Evolutionary conservation across 2,888 invertebrate species (phyloP), one percentile per base, ranked within the genome.

Genomic region (Mamestra brassicae): DNA sequence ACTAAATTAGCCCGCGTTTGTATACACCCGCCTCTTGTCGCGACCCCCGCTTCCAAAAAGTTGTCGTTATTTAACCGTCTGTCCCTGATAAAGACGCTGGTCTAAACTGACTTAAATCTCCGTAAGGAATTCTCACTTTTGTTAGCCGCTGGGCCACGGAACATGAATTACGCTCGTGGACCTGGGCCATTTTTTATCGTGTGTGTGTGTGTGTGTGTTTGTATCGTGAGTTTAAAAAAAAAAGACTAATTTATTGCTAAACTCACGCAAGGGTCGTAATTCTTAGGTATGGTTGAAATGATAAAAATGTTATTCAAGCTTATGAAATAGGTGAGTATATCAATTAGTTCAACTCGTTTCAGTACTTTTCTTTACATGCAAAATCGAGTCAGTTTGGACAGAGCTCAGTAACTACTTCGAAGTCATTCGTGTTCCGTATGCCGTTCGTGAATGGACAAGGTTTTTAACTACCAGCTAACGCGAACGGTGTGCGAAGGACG

Each of bases 11-110:
- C 55, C 58, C 70, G 78, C 76, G 71, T 74, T 74, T 68, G 70
- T 81, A 75, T 75, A 72, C 73, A 84, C 69, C 66, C 60, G 64
- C 75, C 81, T 77, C 54, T 77, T 79, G 74, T 74, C 78, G 75
- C 73, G 73, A 75, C 82, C 85, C 81, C 73, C 73, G 62, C 80
- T 80, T 74, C 71, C 69, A 76, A n/a, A 68, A 61, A 55, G 47
- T 52, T 67, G 10, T 81, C 6, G 42, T 45, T 50, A 52, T 17
- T 52, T 52, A 42, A 65, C 15, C 4, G 55, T 64, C 11, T 61
- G 63, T 66, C 47, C 67, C 26, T 71, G 60, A 74, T 63, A 38
- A 63, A 70, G 15, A 7, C 47, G 36, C 36, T 52, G 8, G 73
- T 38, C 68, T 47, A 74, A 83, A 80, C 62, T 77, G 69, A 71